These are phyloP conservation scores for Thalassaphorura encarpata DNA, from an alignment of 1,140 invertebrate species.

Conservation along the genomic window DNA sequence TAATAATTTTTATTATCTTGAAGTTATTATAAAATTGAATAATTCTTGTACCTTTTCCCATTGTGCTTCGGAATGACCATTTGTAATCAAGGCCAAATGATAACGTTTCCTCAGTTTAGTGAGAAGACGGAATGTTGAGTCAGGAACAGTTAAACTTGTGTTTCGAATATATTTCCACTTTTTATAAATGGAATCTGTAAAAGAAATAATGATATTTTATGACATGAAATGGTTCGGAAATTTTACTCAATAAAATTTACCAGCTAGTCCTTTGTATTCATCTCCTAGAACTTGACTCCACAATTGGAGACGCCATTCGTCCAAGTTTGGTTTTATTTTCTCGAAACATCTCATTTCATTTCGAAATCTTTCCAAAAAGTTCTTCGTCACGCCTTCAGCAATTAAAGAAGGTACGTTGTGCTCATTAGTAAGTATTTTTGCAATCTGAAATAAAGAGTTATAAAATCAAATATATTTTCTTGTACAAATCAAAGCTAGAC, in stretches of 20 bases:
- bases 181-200: conserved; percentile 55
- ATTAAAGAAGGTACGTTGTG: conserved; percentile 52
- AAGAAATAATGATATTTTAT: too few species aligned
- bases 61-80: conserved; percentile 69
- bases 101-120: conserved; percentile 54
- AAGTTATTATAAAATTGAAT: neutral
- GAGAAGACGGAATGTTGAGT: conserved; percentile 54
- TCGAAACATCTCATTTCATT: conserved; percentile 69
- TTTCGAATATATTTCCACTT: conserved; percentile 66
- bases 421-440: conserved; percentile 52
- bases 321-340: conserved; percentile 54
- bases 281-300: conserved; percentile 66
- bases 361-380: conserved; percentile 61
- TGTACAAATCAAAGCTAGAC: too few species aligned
- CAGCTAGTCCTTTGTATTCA: conserved; percentile 55
- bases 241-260: conserved; percentile 37
- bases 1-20: neutral
- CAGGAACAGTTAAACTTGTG: conserved; percentile 52
- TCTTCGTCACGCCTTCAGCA: conserved; percentile 49
- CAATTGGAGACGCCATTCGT: conserved; percentile 60
- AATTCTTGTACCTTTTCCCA: conserved; percentile 62
- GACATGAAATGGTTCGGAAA: too few species aligned
- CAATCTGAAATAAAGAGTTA: conserved; percentile 47
- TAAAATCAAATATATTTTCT: too few species aligned
- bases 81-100: conserved; percentile 61